Base-by-base conservation (phyloP, 2,797 vertebrate genomes). In the Phoeniculus purpureus region DNA sequence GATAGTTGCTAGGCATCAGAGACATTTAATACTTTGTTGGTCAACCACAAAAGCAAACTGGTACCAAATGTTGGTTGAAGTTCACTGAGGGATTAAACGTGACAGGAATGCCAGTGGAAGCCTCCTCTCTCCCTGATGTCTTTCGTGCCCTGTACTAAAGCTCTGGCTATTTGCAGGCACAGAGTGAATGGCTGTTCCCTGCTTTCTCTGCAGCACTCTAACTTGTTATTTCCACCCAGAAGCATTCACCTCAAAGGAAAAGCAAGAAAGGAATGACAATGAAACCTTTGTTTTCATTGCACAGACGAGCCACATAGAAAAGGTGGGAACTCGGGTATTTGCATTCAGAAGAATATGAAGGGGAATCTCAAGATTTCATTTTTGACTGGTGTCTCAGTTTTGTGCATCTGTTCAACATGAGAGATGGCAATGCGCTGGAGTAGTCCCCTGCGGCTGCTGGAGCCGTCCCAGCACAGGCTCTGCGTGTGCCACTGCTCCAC, bases 401-500 rank as follows among this genome's bases (percentile, higher is more conserved):
- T 76, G 61, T 65, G 55, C 61, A 20, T 23, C 58, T 80, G 9
- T 68, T 94, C 31, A 47, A 50, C 8, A 6, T 16, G 34, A 50
- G 21, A 58, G 80, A 70, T 1, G 61, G 40, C 16, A 26, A 45
- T 55, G 51, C 26, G 79, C 29, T 31, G 23, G 51, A 66, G 15
- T 13, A 23, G 22, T 71, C 10, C 19, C 10, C 34, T 71, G 23
- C 47, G n/a, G 31, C 19, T 52, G 40, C 7, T 5, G 32, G 23
- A 55, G 45, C 37, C 15, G 15, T 7, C 10, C 27, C 15, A 37
- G 15, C n/a, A 8, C 15, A 47, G 23, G 68, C 14, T 47, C 26
- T 45, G 26, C 12, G 40, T 0, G 1, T 48, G 51, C 62, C 26
- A 6, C 16, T 0, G 0, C 59, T 4, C 32, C 10, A 2, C n/a